These are phyloP conservation scores for Teleogryllus occipitalis DNA, from an alignment of 1,140 invertebrate genomes.

Conservation along the genomic window DNA sequence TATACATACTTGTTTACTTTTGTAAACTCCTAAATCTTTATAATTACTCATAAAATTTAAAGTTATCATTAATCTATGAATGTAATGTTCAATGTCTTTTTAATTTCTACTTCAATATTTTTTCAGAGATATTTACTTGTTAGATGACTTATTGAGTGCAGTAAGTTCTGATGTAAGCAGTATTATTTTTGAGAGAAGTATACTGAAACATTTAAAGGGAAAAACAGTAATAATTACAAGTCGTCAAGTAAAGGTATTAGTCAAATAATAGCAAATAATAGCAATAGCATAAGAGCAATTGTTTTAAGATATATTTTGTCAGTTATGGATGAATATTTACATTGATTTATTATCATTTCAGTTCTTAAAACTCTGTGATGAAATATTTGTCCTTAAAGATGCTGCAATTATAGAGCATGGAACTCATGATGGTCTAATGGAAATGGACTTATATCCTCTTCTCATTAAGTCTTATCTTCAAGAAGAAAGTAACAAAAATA, in stretches of 20 bases:
- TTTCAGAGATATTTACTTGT: slow-evolving; percentile 42
- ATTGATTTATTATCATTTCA: slow-evolving; percentile 24
- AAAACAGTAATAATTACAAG: slow-evolving; percentile 48
- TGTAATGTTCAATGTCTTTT: not conserved
- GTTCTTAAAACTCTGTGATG: slow-evolving; percentile 42
- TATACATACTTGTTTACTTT: not conserved
- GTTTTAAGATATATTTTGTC: slow-evolving; percentile 9
- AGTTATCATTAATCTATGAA: not conserved
- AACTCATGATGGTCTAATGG: slow-evolving; percentile 37
- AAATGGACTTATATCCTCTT: slow-evolving; percentile 35
- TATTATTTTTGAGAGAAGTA: slow-evolving; percentile 37
- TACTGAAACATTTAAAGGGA: slow-evolving; percentile 34
- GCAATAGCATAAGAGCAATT: slow-evolving; percentile 8
- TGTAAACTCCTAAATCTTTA: not conserved
- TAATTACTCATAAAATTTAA: not conserved
- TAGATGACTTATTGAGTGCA: slow-evolving; percentile 45
- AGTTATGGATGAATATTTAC: not conserved
- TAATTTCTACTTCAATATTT: not conserved
- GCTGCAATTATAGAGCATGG: slow-evolving; percentile 40
- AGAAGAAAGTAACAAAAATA: slow-evolving; percentile 30
- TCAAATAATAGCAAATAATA: slow-evolving; percentile 9
- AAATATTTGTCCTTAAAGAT: slow-evolving; percentile 41
- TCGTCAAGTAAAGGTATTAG: slow-evolving; percentile 40
- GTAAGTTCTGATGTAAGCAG: slow-evolving; percentile 39
- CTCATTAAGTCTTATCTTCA: slow-evolving; percentile 37